A percentile compares a stretch with the other conserved stretches of the same genome.
Evolutionary conservation across 2,888 invertebrate species (phyloP).

Genomic region (Dysmachus trigonus): DNA sequence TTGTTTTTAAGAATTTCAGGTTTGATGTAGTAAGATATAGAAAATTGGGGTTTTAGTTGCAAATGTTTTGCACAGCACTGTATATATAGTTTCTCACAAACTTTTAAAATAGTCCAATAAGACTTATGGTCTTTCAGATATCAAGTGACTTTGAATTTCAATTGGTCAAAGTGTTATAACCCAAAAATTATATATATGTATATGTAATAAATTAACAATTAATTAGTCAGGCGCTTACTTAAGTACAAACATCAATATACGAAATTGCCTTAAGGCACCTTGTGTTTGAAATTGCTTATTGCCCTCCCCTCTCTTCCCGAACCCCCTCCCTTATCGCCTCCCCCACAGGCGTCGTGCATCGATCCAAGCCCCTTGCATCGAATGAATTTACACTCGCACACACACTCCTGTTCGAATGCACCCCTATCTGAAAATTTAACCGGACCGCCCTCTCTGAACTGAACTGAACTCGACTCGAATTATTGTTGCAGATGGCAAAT

Average conservation of each 20-base stretch:
- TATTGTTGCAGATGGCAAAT: constrained; percentile 66
- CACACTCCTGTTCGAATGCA: neutral
- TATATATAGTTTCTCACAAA: no score
- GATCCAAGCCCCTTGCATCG: neutral
- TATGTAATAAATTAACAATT: neutral
- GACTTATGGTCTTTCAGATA: no score
- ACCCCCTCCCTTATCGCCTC: neutral
- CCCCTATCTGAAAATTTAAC: neutral
- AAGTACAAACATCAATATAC: neutral
- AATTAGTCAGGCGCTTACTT: neutral
- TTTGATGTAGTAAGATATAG: no score
- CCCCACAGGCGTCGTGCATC: no score
- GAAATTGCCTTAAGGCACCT: neutral
- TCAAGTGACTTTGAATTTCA: no score
- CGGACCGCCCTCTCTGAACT: neutral
- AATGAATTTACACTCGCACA: neutral
- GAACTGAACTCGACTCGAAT: neutral
- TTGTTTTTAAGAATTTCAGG: no score
- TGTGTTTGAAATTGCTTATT: no score
- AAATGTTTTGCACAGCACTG: no score
- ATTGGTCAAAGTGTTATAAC: no score
- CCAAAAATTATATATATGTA: no score
- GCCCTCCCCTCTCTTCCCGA: neutral
- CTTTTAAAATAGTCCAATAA: no score
- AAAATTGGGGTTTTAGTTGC: no score